Percentiles rank a stretch among this genome's conserved stretches.
Evolutionary conservation across 2,888 invertebrate genomes (phyloP).

Genomic region (Anagyrus pseudococci): DNA sequence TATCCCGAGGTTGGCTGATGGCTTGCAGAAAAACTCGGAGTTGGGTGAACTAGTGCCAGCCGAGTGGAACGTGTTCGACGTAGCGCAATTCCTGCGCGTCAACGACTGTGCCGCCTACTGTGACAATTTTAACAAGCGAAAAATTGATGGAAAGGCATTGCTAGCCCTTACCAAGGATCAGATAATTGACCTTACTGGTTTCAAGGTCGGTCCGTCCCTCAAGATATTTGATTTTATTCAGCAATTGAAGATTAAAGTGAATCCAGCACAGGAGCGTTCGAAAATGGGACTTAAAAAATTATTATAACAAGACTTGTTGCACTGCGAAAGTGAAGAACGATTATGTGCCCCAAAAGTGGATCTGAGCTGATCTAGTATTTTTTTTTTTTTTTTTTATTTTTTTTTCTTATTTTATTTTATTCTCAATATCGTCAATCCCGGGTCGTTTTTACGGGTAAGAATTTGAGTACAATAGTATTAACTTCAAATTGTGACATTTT

Average conservation of each 20-base stretch:
- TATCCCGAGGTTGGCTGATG: constrained; percentile 66
- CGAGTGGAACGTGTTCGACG: constrained; percentile 85
- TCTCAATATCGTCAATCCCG: too few species aligned
- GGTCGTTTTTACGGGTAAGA: too few species aligned
- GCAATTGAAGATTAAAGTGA: constrained; percentile 86
- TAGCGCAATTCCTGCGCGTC: constrained; percentile 86
- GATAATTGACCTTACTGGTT: constrained; percentile 86
- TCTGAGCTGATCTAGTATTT: background rate
- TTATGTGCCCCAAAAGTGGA: constrained; percentile 4
- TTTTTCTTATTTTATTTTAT: too few species aligned
- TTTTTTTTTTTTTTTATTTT: background rate
- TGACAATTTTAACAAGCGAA: constrained; percentile 68
- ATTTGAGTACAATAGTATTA: too few species aligned
- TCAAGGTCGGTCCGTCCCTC: constrained; percentile 93
- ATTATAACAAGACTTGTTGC: constrained; percentile 64
- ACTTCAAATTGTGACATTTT: too few species aligned
- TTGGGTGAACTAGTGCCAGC: constrained; percentile 68
- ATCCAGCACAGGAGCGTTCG: constrained; percentile 73
- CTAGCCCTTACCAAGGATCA: constrained; percentile 86
- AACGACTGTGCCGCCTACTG: constrained; percentile 78
- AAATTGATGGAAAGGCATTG: constrained; percentile 82
- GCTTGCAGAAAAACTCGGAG: constrained; percentile 63
- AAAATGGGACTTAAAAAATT: constrained; percentile 72
- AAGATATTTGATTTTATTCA: constrained; percentile 93
- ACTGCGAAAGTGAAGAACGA: constrained; percentile 4